Base-by-base conservation (phyloP, 2,888 invertebrate species). In the Lasius platythorax region DNA sequence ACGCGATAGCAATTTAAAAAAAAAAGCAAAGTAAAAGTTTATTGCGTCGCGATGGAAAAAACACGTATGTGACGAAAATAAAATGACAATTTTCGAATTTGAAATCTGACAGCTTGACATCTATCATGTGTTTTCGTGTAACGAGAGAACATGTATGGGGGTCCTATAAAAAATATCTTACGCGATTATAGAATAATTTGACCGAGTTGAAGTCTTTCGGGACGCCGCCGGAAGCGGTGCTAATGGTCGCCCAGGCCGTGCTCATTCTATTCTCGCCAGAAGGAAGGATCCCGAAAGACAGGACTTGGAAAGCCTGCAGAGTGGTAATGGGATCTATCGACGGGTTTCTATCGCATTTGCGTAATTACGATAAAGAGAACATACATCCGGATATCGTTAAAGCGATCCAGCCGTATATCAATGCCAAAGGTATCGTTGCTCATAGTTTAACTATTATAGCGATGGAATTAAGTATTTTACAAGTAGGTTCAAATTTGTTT, bases 131-230 rank as follows among this genome's bases (percentile, higher is more conserved):
- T 15, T 0, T 15, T 46, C 6, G 8, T 50, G 8, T 8, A n/a
- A 50, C 2, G 6, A 5, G 18, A 50, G 6, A 5, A 46, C 15
- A 5, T 15, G 46, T 33, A 3, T 33, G 30, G 3, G 37, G 5
- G 0, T n/a, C n/a, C 6, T 53, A n/a, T n/a, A 53, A 53, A n/a
- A 73, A 3, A 58, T 37, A 28, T 28, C 4, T 53, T 40, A 12
- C 3, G 9, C 43, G 15, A 68, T 58, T 58, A 3, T 86, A 95
- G 95, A 97, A 97, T 93, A 99, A 99, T 94, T 95, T 99, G 88
- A 99, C 99, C 0, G 99, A 99, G 95, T 95, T 99, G 93, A 99
- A 99, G 94, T 98, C 99, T 0, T 99, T 99, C 94, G 98, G 98
- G 0, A 97, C 98, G 5, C 99, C 99, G 5, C 98, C 98, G 0